Percentiles rank a stretch among this genome's conserved stretches.
Conservation (phyloP, 2,888 invertebrate species). For the Andrena hattorfiana region DNA sequence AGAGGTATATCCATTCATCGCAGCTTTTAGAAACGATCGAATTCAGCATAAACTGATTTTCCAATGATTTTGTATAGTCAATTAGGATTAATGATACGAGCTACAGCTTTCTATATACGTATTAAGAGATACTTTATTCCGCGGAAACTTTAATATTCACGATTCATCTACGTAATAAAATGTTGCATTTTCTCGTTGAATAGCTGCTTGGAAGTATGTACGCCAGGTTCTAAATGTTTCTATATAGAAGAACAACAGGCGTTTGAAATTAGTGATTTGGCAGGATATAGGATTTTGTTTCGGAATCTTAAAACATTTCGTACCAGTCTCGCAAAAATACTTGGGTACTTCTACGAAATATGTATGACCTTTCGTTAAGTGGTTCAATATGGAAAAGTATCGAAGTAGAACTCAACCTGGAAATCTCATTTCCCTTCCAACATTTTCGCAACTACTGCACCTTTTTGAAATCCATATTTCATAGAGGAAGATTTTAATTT, state of each 20-base stretch:
- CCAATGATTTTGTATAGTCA: slow-evolving; percentile 27
- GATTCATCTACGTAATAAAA: slow-evolving; percentile 27
- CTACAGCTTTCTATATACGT: slow-evolving; percentile 22
- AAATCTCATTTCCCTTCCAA: neutral
- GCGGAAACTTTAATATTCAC: slow-evolving; percentile 17
- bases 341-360: neutral
- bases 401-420: neutral
- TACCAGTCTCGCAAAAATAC: neutral
- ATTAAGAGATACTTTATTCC: slow-evolving; percentile 29
- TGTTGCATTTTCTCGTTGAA: slow-evolving; percentile 31
- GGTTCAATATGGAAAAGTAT: neutral
- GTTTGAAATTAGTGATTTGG: neutral
- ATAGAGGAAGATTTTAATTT: neutral
- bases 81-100: slow-evolving; percentile 28
- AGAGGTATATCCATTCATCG: neutral
- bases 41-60: slow-evolving; percentile 7
- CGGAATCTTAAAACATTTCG: neutral
- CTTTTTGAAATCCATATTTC: neutral
- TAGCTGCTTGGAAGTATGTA: slow-evolving; percentile 21
- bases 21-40: slow-evolving; percentile 14
- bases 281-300: neutral
- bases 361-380: neutral
- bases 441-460: slow-evolving; percentile 10
- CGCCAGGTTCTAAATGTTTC: neutral
- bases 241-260: neutral